These are phyloP conservation scores for Phortica variegata DNA, from an alignment of 1,140 invertebrate genomes.

Conservation along the genomic window DNA sequence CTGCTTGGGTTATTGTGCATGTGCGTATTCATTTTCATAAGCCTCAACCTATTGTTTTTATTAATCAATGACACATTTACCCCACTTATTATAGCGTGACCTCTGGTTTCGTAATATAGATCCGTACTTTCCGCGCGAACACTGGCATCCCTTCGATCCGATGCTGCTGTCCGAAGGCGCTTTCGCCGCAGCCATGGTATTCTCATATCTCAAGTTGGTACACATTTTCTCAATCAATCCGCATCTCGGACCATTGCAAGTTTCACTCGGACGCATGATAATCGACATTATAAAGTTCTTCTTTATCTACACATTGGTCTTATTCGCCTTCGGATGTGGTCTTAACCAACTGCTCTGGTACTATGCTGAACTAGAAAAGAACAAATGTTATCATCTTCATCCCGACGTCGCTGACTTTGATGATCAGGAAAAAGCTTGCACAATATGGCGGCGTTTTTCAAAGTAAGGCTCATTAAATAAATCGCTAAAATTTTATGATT, in stretches of 20 bases:
- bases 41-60: not conserved
- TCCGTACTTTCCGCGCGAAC: conserved; percentile 79
- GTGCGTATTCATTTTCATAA: conserved; percentile 56
- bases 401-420: conserved; percentile 73
- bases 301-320: conserved; percentile 86
- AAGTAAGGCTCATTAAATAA: conserved; percentile 63
- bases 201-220: conserved; percentile 90
- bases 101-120: conserved; percentile 66
- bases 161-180: conserved; percentile 91
- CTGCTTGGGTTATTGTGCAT: conserved; percentile 75
- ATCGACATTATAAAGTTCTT: conserved; percentile 93
- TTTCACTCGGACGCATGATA: conserved; percentile 88
- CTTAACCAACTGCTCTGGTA: conserved; percentile 94
- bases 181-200: conserved; percentile 93
- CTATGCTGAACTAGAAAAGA: conserved; percentile 85
- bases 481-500: not conserved
- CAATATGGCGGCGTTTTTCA: conserved; percentile 81
- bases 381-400: conserved; percentile 76
- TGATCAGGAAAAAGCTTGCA: conserved; percentile 77
- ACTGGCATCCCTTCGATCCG: conserved; percentile 92
- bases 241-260: conserved; percentile 85
- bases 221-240: conserved; percentile 96
- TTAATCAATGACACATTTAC: no score
- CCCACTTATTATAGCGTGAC: conserved; percentile 65
- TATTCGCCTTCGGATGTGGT: conserved; percentile 89